Base-by-base conservation (phyloP, 2,113 vertebrate species). In the Sakesphorus luctuosus region DNA sequence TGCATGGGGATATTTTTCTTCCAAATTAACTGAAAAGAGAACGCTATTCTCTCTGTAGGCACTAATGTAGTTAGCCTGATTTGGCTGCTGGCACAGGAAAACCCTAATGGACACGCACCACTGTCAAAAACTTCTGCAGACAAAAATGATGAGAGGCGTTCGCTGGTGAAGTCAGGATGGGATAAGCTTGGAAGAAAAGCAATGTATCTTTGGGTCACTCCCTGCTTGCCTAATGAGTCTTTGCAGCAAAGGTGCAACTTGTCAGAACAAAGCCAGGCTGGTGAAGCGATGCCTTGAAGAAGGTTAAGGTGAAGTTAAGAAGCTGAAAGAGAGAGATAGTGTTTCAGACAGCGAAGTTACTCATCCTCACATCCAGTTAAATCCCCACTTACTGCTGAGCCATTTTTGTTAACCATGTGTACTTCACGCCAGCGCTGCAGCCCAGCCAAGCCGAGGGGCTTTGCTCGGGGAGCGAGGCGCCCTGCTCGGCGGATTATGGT, bases 231-330 rank as follows among this genome's bases (percentile, higher is more conserved):
- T 93, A 26, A 85, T 55, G 87, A 73, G 68, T 50, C 84, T 40
- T 59, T 75, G 67, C 83, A 52, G 72, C 46, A 13, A 66, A 77
- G 92, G 94, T 83, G 84, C 78, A 73, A 81, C 90, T 80, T 92
- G 78, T 93, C 82, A 83, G 89, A 94, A 91, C 89, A 94, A 91
- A 92, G 93, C 92, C 82, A 24, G 53, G 77, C 95, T 80, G 67
- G 56, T 29, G 47, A 65, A 10, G 55, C 29, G 25, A 82, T 79
- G 82, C 76, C 86, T 89, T 7, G 10, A 17, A 87, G 89, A 87
- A 84, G 76, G 69, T 90, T 94, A 69, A 7, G 11, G 44, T 10
- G 11, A 87, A 96, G 87, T 94, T 83, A 90, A 82, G 74, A 87
- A 87, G 73, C 83, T 94, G 92, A 89, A 79, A 84, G 93, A 83